These are phyloP conservation scores for Eretmocerus hayati DNA, from an alignment of 2,888 invertebrate genomes.

Conservation along the genomic window DNA sequence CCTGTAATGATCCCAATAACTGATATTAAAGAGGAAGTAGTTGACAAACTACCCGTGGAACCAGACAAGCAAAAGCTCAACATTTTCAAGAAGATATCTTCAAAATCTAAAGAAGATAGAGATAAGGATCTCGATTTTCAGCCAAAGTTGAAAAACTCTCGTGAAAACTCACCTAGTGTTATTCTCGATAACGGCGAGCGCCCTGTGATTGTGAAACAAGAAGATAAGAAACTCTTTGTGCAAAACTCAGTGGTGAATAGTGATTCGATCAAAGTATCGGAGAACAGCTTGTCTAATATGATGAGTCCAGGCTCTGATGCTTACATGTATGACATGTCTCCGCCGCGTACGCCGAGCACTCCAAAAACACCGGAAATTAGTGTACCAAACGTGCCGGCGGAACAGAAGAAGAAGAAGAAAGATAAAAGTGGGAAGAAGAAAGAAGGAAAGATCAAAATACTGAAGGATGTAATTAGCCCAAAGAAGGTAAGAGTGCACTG, in stretches of 20 bases:
- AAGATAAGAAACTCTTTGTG: conserved; percentile 40
- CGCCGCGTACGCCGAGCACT: conserved; percentile 52
- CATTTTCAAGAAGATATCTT: conserved; percentile 81
- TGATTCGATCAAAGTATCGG: conserved; percentile 26
- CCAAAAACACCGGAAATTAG: conserved; percentile 55
- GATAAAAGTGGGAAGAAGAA: conserved; percentile 54
- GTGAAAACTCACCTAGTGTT: conserved; percentile 45
- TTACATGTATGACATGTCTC: conserved; percentile 47
- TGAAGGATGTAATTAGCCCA: conserved; percentile 36
- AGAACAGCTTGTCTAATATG: conserved; percentile 26
- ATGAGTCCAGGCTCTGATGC: conserved; percentile 44
- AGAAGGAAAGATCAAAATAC: conserved; percentile 43
- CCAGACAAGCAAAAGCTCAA: conserved; percentile 80
- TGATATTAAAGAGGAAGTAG: conserved; percentile 51
- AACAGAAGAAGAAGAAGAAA: conserved; percentile 49
- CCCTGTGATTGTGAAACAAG: conserved; percentile 27
- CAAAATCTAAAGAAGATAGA: conserved; percentile 61
- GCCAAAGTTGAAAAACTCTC: conserved; percentile 42
- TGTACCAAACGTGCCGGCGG: conserved; percentile 51
- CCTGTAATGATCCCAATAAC: conserved; percentile 28
- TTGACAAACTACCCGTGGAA: conserved; percentile 65
- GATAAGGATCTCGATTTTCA: conserved; percentile 40
- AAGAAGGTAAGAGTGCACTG: conserved; percentile 34
- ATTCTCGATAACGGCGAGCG: conserved; percentile 38
- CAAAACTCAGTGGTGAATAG: conserved; percentile 39